These are phyloP conservation scores for Drosophila picticornis DNA, from an alignment of 2,888 invertebrate species.

Conservation along the genomic window DNA sequence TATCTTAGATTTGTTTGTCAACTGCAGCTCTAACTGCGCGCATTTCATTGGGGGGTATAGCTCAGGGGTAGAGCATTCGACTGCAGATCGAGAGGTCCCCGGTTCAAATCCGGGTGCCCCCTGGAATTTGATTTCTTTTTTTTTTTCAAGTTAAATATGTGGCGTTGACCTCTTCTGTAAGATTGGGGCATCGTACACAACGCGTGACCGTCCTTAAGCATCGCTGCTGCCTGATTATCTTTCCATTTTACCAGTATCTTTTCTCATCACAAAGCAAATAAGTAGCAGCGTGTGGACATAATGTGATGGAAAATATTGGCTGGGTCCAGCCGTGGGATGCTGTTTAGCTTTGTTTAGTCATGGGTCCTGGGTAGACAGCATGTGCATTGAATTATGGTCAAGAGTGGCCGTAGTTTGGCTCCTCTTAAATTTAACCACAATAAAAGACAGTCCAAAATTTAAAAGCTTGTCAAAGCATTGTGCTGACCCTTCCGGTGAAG, in stretches of 20 bases:
- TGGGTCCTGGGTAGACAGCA: constrained; percentile 26
- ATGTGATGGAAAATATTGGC: constrained; percentile 13
- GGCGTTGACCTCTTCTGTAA: constrained; percentile 21
- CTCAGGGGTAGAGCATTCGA: constrained; percentile 80
- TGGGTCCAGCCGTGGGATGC: neutral
- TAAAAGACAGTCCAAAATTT: constrained; percentile 15
- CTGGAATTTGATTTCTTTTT: constrained; percentile 32
- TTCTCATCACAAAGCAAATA: constrained; percentile 40
- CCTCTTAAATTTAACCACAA: constrained; percentile 14
- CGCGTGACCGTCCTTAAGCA: constrained; percentile 28
- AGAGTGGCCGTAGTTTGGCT: neutral
- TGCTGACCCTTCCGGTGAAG: constrained; percentile 46
- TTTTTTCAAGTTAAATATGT: neutral
- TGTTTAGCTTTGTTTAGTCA: constrained; percentile 19
- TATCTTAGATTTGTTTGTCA: constrained; percentile 25
- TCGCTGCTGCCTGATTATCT: constrained; percentile 26
- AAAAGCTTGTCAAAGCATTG: constrained; percentile 13
- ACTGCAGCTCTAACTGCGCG: constrained; percentile 1
- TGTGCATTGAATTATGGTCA: constrained; percentile 59
- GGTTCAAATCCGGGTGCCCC: constrained; percentile 81
- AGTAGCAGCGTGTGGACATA: constrained; percentile 45
- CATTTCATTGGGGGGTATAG: constrained; percentile 64
- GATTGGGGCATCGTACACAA: constrained; percentile 24
- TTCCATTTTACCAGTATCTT: neutral
- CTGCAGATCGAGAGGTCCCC: constrained; percentile 81